Evolutionary conservation across 2,888 invertebrate species (phyloP).

Genomic region (Philereme vetulata): DNA sequence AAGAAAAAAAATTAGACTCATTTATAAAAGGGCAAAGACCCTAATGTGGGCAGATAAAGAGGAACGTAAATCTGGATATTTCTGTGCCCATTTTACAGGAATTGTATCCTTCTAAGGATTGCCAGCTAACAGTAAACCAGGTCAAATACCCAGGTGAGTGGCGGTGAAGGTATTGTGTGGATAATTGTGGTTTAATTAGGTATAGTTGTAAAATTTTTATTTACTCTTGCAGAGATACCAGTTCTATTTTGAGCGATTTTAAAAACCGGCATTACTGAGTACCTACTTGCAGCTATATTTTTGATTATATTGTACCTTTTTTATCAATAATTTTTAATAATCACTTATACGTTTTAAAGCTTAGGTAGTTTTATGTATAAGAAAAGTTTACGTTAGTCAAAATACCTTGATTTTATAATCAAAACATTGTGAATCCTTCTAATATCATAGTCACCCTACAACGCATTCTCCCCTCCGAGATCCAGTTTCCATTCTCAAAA

Average conservation of each 20-base stretch:
- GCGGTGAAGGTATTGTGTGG: conserved; percentile 14
- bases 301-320: not conserved
- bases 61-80: conserved; percentile 29
- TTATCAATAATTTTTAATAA: not conserved
- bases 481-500: conserved; percentile 46
- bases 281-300: too few relatives aligned
- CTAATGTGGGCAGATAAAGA: conserved; percentile 19
- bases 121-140: conserved; percentile 33
- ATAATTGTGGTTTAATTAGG: not conserved
- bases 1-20: conserved; percentile 8
- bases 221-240: too few relatives aligned
- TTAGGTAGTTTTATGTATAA: too few relatives aligned
- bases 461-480: conserved; percentile 40
- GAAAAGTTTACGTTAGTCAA: too few relatives aligned
- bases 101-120: conserved; percentile 27
- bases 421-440: conserved; percentile 16
- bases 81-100: conserved; percentile 33
- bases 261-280: too few relatives aligned
- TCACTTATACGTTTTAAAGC: not conserved
- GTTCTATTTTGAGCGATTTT: too few relatives aligned
- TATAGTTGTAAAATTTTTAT: too few relatives aligned
- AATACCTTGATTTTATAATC: too few relatives aligned
- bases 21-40: conserved; percentile 19
- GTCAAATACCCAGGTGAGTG: conserved; percentile 27
- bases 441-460: conserved; percentile 50